phyloP scores from a whole-genome alignment of 2,888 invertebrate genomes.

The Aquatica leii region DNA sequence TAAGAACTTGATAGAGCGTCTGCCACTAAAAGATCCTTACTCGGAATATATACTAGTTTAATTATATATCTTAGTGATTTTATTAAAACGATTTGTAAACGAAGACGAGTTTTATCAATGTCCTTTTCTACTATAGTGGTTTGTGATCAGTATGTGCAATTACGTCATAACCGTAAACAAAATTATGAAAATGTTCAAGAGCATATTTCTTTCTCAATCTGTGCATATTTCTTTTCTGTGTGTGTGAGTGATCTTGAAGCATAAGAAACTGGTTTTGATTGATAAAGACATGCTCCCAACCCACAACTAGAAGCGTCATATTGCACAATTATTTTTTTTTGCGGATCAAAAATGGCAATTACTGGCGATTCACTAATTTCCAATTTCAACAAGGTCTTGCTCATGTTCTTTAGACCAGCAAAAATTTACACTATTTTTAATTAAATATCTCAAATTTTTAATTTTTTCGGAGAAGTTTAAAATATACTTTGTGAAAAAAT shows the following conservation, averaged over 20 bases:
- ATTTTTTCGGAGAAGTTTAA: no score
- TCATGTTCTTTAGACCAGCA: conserved; percentile 20
- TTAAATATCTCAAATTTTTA: conserved; percentile 10
- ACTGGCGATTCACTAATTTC: conserved; percentile 23
- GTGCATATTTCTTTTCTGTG: conserved; percentile 15
- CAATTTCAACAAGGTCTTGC: conserved; percentile 34
- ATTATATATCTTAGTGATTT: conserved; percentile 26
- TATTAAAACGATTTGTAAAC: conserved; percentile 29
- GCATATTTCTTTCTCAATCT: conserved; percentile 16
- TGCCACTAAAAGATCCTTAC: conserved; percentile 25
- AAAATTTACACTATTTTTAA: conserved; percentile 17
- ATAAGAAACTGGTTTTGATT: conserved; percentile 33
- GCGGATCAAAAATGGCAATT: conserved; percentile 29
- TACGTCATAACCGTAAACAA: conserved; percentile 30
- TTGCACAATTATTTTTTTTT: conserved; percentile 27
- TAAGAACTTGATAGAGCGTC: conserved; percentile 27
- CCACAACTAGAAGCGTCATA: conserved; percentile 39
- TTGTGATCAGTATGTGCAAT: conserved; percentile 39
- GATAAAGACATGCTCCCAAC: conserved; percentile 38
- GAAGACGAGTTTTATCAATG: conserved; percentile 19
- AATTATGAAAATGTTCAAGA: conserved; percentile 15
- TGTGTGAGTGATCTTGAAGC: conserved; percentile 21
- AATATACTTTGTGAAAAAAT: conserved; percentile 16
- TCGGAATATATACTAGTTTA: conserved; percentile 22
- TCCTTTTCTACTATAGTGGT: conserved; percentile 26